These are phyloP conservation scores for Pyrgilauda ruficollis DNA, from an alignment of 2,113 vertebrate species.

Conservation along the genomic window DNA sequence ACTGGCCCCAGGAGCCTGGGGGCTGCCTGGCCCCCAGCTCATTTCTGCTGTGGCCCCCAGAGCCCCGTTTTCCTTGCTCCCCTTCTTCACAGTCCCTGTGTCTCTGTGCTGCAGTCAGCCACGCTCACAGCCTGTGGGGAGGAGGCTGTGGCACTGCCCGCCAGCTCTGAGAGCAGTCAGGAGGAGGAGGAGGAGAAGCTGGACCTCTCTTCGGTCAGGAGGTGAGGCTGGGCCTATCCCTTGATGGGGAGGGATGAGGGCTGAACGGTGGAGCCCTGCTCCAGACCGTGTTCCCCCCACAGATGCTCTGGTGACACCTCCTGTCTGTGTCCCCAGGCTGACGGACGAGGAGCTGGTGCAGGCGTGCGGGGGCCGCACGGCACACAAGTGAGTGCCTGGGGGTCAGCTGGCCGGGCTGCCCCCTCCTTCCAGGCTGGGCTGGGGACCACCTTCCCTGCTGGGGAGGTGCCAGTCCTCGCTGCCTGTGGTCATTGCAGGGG, in stretches of 20 bases:
- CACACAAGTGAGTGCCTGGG: conserved; percentile 85
- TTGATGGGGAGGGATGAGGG: fast-evolving
- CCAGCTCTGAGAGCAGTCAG: conserved; percentile 51
- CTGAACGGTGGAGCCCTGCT: background rate
- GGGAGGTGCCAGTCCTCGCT: background rate
- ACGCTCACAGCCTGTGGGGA: conserved; percentile 79
- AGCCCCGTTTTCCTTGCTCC: background rate
- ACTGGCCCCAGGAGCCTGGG: background rate
- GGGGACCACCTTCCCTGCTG: background rate
- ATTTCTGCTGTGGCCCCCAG: background rate
- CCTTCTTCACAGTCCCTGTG: background rate
- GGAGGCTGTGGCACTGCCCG: conserved; percentile 22
- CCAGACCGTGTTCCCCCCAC: fast-evolving
- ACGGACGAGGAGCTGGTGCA: conserved; percentile 84
- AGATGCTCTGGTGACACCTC: background rate
- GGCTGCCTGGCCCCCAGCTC: background rate
- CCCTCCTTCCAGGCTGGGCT: background rate
- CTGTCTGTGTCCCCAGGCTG: conserved; percentile 65
- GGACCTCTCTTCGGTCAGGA: conserved; percentile 78
- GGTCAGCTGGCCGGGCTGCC: fast-evolving
- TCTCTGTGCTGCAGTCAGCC: conserved; percentile 71
- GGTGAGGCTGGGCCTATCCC: conserved; percentile 48
- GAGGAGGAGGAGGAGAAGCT: conserved; percentile 76
- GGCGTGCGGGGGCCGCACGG: conserved; percentile 89
- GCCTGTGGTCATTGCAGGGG: conserved; percentile 61